phyloP scores from a whole-genome alignment of 2,888 invertebrate genomes.

The Acanthosoma haemorrhoidale region DNA sequence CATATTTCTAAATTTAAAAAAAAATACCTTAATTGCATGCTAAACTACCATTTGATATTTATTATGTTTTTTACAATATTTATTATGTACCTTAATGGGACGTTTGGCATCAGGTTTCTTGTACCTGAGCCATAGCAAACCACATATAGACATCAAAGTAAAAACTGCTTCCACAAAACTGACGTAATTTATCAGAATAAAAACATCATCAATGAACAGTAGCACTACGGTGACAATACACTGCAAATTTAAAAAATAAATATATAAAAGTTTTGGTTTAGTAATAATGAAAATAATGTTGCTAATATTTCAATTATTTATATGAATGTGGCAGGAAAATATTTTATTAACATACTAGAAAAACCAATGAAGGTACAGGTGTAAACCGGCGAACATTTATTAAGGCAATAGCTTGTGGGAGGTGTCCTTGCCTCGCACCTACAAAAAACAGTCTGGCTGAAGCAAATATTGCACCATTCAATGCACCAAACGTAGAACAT shows the following conservation, averaged over 20 bases:
- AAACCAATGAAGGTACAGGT: constrained; percentile 79
- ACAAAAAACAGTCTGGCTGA: constrained; percentile 86
- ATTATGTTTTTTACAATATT: no score
- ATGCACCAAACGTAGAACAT: constrained; percentile 88
- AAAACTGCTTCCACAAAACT: constrained; percentile 87
- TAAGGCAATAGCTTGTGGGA: constrained; percentile 77
- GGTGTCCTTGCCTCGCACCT: constrained; percentile 80
- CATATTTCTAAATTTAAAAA: no score
- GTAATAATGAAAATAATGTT: no score
- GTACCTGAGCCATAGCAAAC: constrained; percentile 76
- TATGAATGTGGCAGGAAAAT: no score
- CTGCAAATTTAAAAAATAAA: constrained; percentile 51
- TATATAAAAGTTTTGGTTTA: no score
- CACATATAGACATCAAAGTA: constrained; percentile 76
- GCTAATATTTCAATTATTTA: no score
- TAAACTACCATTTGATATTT: no score
- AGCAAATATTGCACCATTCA: constrained; percentile 93
- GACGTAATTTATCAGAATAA: constrained; percentile 83
- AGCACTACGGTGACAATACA: constrained; percentile 76
- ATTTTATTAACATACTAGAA: constrained; percentile 61
- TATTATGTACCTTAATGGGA: constrained; percentile 66
- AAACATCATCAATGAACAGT: constrained; percentile 75
- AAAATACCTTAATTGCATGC: no score
- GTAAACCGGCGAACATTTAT: constrained; percentile 76
- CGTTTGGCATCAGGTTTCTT: constrained; percentile 67